Base-by-base conservation (phyloP, 2,888 invertebrate species). In the Agriopis marginaria region DNA sequence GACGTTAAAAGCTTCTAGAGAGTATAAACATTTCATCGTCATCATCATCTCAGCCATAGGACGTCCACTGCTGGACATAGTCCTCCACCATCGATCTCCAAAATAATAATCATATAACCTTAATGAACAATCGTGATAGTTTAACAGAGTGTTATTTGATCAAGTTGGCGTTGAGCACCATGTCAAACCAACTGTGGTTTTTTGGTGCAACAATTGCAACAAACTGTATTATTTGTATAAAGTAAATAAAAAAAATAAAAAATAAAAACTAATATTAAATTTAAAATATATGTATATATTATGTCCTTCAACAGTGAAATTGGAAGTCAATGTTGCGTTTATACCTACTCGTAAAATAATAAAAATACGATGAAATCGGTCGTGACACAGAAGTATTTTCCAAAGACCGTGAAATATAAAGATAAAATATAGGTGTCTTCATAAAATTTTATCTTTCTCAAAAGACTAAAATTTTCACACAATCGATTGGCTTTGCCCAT, bases 301-400 rank as follows among this genome's bases (percentile, higher is more conserved):
- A 23, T 23, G 17, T 23, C 32, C 1, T 42, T 9, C 3, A n/a
- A 40, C 39, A 40, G 40, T 54, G 5, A n/a, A 40, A 40, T 40
- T 54, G 23, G 11, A 11, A 6, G 1, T n/a, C 54, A 40, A 54
- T 54, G n/a, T 54, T 8, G 54, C n/a, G 3, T n/a, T 54, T 40
- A 14, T 56, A 10, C 7, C 11, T 11, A 42, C 42, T 14, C 11
- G 10, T 17, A 56, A 54, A 39, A 55, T 40, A 3, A 10, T 42
- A 42, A 42, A 17, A 17, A 56, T 44, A 56, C 17, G 17, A 59
- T 44, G 45, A 45, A 45, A 23, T 59, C 32, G 58, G 47, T 47
- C 23, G 45, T 59, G 23, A 9, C 32, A 47, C 45, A 23, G 12
- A 59, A 59, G 45, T 7, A n/a, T 23, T 59, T 17, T 44, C 17